Base-by-base conservation (phyloP, 30 jellyfish, hydroid and myxozoan species). In the Pelagia noctiluca region DNA sequence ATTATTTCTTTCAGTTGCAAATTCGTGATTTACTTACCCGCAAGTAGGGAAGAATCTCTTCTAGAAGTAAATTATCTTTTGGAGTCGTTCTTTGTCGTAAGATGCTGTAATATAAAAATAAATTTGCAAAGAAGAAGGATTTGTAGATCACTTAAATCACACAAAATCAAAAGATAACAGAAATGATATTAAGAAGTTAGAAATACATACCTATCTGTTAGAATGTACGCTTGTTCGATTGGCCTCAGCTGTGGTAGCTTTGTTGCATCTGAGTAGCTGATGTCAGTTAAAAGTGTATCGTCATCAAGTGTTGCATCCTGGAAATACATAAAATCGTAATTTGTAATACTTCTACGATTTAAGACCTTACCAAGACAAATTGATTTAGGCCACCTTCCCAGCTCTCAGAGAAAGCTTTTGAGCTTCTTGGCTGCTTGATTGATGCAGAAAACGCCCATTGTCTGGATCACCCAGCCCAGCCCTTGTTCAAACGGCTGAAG, bases 261-360 rank as follows among this genome's bases (percentile, higher is more conserved):
- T 11, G 62, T 85, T 22, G 66, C 93, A 21, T 71, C 86, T 42
- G 94, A 21, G 87, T 24, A 91, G 30, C 63, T 71, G 28, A 91
- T 53, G 35, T 62, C 49, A 0, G 98, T 85, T 23, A 91, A 77
- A 12, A 91, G 88, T 7, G 94, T 78, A 16, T 91, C 98, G 46
- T 85, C 88, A 21, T 91, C 96, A 21, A 91, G 90, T 0, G 65
- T 60, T 24, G 80, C 78, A 85, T 84, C 96, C 98, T 84, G 54
- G 24, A 48, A 37, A 26, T 18, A 36, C 10, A 73, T n/a, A n/a
- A n/a, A n/a, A n/a, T n/a, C n/a, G n/a, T n/a, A n/a, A n/a, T n/a
- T n/a, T n/a, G n/a, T n/a, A n/a, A n/a, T n/a, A n/a, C n/a, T n/a
- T n/a, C n/a, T n/a, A n/a, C n/a, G n/a, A n/a, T n/a, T n/a, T n/a